phyloP scores from a whole-genome alignment of 2,888 invertebrate species.

The Yponomeuta sedellus region DNA sequence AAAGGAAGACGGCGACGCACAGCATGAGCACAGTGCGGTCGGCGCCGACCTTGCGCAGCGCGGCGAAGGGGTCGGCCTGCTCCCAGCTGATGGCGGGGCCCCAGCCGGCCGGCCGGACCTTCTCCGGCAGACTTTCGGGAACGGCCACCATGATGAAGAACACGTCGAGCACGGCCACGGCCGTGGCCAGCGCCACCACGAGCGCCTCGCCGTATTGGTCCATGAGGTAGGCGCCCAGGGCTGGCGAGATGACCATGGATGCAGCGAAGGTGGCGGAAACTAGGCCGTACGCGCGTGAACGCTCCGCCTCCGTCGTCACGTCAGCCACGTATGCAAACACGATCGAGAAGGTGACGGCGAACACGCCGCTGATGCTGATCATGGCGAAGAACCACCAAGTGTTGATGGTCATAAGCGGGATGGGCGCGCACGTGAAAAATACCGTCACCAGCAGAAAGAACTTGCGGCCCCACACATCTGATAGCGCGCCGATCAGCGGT shows the following conservation, averaged over 20 bases:
- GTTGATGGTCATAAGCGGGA: conserved; percentile 98
- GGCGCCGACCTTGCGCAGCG: conserved; percentile 93
- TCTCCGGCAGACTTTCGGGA: conserved; percentile 98
- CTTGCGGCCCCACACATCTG: conserved; percentile 99
- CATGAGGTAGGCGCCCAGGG: conserved; percentile 93
- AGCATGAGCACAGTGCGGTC: conserved; percentile 97
- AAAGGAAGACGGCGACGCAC: conserved; percentile 97
- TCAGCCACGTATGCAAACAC: conserved; percentile 99
- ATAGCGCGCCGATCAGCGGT: conserved; percentile 96
- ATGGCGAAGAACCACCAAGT: conserved; percentile 99
- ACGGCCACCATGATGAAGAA: conserved; percentile 98
- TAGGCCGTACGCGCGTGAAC: conserved; percentile 96
- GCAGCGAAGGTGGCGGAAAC: conserved; percentile 99
- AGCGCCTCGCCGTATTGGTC: conserved; percentile 88
- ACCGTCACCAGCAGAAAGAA: conserved; percentile 98
- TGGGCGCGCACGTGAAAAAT: conserved; percentile 98
- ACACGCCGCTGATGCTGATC: conserved; percentile 98
- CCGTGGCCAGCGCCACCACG: conserved; percentile 96
- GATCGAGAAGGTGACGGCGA: conserved; percentile 99
- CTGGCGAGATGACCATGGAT: conserved; percentile 98
- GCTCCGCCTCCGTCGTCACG: conserved; percentile 97
- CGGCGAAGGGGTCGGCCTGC: conserved; percentile 97
- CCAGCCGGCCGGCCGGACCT: conserved; percentile 86
- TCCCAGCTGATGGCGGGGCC: conserved; percentile 96
- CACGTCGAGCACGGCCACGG: conserved; percentile 96